Percentiles rank a stretch among this genome's conserved stretches.
Conservation (phyloP, 1,140 invertebrate genomes). For the Calycopis cecrops region DNA sequence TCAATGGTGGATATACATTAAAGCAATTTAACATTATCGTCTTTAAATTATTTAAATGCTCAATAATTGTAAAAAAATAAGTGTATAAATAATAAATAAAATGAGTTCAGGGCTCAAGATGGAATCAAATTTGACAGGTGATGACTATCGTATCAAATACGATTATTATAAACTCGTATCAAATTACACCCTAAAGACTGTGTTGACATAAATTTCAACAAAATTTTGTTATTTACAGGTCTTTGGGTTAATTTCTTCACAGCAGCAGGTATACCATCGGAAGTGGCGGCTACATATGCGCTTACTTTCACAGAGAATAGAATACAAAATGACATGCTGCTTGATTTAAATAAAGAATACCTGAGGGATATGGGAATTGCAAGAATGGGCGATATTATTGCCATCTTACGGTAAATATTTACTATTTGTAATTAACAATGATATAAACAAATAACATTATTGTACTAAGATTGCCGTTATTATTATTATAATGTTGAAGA, state of each 20-base stretch:
- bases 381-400: constrained; percentile 89
- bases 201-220: background rate
- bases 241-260: constrained; percentile 88
- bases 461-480: too few species aligned
- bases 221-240: constrained; percentile 42
- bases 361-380: constrained; percentile 89
- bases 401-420: constrained; percentile 78
- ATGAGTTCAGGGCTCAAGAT: constrained; percentile 43
- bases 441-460: too few species aligned
- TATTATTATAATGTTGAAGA: too few species aligned
- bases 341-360: constrained; percentile 89
- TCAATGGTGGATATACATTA: too few species aligned
- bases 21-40: too few species aligned
- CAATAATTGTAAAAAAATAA: too few species aligned
- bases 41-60: too few species aligned
- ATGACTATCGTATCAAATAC: constrained; percentile 12
- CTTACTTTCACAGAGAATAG: constrained; percentile 88
- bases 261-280: constrained; percentile 84
- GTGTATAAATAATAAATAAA: constrained; percentile 3
- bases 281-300: constrained; percentile 85
- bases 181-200: background rate
- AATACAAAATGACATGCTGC: constrained; percentile 87
- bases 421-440: too few species aligned
- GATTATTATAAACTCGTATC: background rate
- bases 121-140: constrained; percentile 50